Evolutionary conservation across 2,888 invertebrate genomes (phyloP), one percentile per base, ranked within the genome.

Genomic region (Leucoma salicis): DNA sequence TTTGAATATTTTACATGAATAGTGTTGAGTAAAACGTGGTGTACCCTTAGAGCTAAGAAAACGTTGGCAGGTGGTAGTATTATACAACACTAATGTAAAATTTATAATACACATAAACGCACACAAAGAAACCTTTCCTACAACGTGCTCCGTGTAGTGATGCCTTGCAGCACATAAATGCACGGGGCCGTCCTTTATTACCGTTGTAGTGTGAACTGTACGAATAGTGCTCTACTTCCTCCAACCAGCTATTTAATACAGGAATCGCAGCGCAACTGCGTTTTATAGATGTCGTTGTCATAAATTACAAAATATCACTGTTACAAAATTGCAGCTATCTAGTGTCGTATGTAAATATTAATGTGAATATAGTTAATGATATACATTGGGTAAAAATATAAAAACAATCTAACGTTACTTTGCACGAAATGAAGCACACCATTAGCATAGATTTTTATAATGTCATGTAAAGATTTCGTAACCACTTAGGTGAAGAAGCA

Each of bases 111-210:
- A 15, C 31, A 7, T 12, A 35, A 24, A 38, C 37, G 37, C 37
- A 53, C 60, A 47, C 63, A 49, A 65, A 70, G 64, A 56, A 50
- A 60, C 32, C 39, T 42, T 40, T 35, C 43, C 53, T 55, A 49
- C 46, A 60, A 54, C 55, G 54, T 53, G 54, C 53, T 54, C 16
- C 43, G 46, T 35, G 44, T 64, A 52, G 63, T 56, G 53, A 59
- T 57, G 57, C 45, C 53, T 50, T 41, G 61, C 64, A 66, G 29
- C 70, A 72, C 59, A 62, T 70, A 71, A 63, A 70, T 66, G 63
- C 69, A 72, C 70, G 65, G n/a, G n/a, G n/a, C 66, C 57, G 75
- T 70, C 76, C 77, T 80, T 76, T 77, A 73, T 70, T 66, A 72
- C 71, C 58, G 53, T 49, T 63, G 48, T 47, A 47, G 52, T 68